Evolutionary conservation across 2,888 invertebrate species (phyloP).

Genomic region (Drosophila prolongata): DNA sequence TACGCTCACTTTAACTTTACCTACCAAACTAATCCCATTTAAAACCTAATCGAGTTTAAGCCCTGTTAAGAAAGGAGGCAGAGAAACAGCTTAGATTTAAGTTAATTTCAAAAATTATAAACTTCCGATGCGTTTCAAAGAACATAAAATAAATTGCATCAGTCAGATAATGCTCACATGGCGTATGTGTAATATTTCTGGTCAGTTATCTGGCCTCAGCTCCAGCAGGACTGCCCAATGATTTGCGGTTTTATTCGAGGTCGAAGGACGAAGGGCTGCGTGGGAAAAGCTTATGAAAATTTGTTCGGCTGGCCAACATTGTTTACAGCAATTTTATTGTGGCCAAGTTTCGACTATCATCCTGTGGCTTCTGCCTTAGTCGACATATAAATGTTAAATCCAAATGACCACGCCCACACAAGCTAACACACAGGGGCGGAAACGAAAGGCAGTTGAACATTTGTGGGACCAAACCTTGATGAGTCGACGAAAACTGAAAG

Average conservation of each 20-base stretch:
- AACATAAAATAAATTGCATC: neutral
- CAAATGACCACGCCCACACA: conserved; percentile 20
- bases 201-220: conserved; percentile 4
- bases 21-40: conserved; percentile 13
- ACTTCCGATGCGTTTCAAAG: conserved; percentile 11
- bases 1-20: neutral
- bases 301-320: conserved; percentile 43
- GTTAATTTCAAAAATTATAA: conserved; percentile 19
- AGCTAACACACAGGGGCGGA: neutral
- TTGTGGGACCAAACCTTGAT: conserved; percentile 49
- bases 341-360: conserved; percentile 53
- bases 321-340: conserved; percentile 58
- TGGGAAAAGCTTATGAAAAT: conserved; percentile 29
- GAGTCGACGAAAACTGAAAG: conserved; percentile 55
- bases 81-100: conserved; percentile 6
- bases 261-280: conserved; percentile 3
- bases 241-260: conserved; percentile 29
- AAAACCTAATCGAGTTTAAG: conserved; percentile 2
- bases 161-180: conserved; percentile 13
- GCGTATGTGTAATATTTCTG: conserved; percentile 39
- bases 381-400: conserved; percentile 26
- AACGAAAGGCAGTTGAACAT: conserved; percentile 8
- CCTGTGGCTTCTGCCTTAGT: conserved; percentile 26
- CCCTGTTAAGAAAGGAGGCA: neutral
- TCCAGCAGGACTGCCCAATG: conserved; percentile 21